A percentile compares a stretch with the other conserved stretches of the same genome.
phyloP scores from a whole-genome alignment of 2,113 vertebrate species.

The Malurus melanocephalus region DNA sequence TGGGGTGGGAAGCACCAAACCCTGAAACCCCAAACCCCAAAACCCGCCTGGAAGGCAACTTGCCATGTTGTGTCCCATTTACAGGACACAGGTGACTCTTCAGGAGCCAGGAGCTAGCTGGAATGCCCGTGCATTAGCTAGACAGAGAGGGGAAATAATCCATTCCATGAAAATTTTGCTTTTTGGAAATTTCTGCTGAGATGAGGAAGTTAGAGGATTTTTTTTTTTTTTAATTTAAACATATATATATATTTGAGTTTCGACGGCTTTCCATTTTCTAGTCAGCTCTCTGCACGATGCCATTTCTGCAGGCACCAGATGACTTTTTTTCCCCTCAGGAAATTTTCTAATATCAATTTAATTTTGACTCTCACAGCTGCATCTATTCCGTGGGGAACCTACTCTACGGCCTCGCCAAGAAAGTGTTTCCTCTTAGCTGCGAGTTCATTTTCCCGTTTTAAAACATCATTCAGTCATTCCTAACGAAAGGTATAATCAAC shows the following conservation, averaged over 20 bases:
- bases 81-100: neutral
- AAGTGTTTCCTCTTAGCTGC: conserved; percentile 28
- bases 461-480: conserved; percentile 31
- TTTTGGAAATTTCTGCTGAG: neutral
- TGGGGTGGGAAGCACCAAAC: neutral
- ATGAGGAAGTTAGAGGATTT: neutral
- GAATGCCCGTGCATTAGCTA: neutral
- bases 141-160: rapidly evolving
- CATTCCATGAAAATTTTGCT: neutral
- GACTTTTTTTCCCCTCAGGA: conserved; percentile 13
- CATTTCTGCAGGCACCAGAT: conserved; percentile 10
- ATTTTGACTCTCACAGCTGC: conserved; percentile 54
- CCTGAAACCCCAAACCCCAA: neutral
- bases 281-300: neutral
- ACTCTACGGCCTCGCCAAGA: neutral
- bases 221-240: neutral
- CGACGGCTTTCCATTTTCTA: conserved; percentile 6
- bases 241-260: neutral
- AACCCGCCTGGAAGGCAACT: neutral
- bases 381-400: neutral
- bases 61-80: neutral
- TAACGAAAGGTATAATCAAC: conserved; percentile 55
- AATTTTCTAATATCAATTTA: conserved; percentile 54
- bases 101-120: neutral
- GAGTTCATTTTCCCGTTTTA: conserved; percentile 49